A percentile compares a stretch with the other conserved stretches of the same genome.
phyloP scores from a whole-genome alignment of 1,140 invertebrate species.

The Sitobion miscanthi region DNA sequence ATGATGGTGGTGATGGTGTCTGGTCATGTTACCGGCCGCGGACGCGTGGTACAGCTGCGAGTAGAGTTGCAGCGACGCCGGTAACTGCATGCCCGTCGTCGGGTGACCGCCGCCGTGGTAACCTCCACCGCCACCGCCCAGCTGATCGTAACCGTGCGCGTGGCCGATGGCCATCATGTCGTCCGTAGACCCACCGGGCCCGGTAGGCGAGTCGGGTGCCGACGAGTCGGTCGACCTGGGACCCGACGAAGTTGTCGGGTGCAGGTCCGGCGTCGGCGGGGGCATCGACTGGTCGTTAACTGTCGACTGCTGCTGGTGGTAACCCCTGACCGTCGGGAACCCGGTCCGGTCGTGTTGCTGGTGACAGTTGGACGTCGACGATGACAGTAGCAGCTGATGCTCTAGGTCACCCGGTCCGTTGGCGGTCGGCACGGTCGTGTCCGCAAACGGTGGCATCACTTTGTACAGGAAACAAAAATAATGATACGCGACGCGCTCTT shows the following conservation, averaged over 20 bases:
- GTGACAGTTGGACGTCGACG: background rate
- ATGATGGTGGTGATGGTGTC: constrained; percentile 44
- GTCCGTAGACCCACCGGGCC: background rate
- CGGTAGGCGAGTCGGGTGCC: constrained; percentile 26
- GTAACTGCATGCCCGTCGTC: constrained; percentile 18
- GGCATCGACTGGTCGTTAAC: constrained; percentile 23
- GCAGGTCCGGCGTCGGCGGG: constrained; percentile 9
- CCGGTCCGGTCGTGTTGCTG: constrained; percentile 35
- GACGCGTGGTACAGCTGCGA: constrained; percentile 47
- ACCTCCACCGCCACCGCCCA: background rate
- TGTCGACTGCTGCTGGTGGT: background rate
- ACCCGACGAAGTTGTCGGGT: constrained; percentile 39
- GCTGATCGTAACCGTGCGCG: constrained; percentile 27
- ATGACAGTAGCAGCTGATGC: constrained; percentile 6
- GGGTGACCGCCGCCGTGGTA: background rate
- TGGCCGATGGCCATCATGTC: constrained; percentile 50
- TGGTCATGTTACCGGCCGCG: constrained; percentile 21
- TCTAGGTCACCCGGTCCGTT: background rate
- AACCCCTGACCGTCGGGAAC: background rate
- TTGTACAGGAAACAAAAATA: background rate
- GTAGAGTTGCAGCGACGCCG: constrained; percentile 42
- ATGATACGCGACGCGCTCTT: background rate
- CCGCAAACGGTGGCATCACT: constrained; percentile 49
- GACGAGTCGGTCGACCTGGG: constrained; percentile 46
- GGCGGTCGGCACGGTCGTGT: background rate